phyloP scores from a whole-genome alignment of 2,888 invertebrate genomes.

The Tachina grossa region DNA sequence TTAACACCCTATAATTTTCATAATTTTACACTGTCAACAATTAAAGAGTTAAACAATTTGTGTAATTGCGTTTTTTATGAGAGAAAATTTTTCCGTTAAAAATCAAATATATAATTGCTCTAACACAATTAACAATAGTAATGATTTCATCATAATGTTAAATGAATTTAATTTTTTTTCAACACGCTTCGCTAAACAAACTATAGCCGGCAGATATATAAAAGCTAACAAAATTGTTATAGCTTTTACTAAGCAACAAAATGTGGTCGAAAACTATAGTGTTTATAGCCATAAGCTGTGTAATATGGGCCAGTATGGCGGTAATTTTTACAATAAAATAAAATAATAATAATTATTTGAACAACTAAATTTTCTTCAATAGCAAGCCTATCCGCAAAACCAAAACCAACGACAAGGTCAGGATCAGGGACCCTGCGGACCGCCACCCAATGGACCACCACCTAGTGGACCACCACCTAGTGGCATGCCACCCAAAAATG shows the following conservation, averaged over 20 bases:
- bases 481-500: slow-evolving; percentile 58
- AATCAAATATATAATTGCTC: neutral
- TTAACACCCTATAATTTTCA: neutral
- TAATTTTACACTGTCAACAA: neutral
- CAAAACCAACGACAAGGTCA: slow-evolving; percentile 29
- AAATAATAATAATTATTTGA: neutral
- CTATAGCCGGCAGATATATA: slow-evolving; percentile 53
- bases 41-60: neutral
- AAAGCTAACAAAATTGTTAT: slow-evolving; percentile 2
- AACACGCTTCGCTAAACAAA: slow-evolving; percentile 64
- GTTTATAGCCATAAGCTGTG: slow-evolving; percentile 41
- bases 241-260: slow-evolving; percentile 22
- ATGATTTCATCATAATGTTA: slow-evolving; percentile 25
- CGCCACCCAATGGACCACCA: slow-evolving; percentile 66
- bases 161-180: slow-evolving; percentile 34
- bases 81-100: neutral
- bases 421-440: slow-evolving; percentile 52
- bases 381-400: slow-evolving; percentile 61
- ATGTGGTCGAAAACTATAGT: slow-evolving; percentile 62
- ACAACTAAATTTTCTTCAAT: neutral
- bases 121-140: neutral
- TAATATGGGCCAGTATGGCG: slow-evolving; percentile 55
- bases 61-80: slow-evolving; percentile 1
- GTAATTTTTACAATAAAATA: slow-evolving; percentile 33
- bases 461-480: slow-evolving; percentile 67